A percentile compares a stretch with the other conserved stretches of the same genome.
Conservation (phyloP, 30 jellyfish, hydroid and myxozoan genomes). For the Chironex yamaguchii region DNA sequence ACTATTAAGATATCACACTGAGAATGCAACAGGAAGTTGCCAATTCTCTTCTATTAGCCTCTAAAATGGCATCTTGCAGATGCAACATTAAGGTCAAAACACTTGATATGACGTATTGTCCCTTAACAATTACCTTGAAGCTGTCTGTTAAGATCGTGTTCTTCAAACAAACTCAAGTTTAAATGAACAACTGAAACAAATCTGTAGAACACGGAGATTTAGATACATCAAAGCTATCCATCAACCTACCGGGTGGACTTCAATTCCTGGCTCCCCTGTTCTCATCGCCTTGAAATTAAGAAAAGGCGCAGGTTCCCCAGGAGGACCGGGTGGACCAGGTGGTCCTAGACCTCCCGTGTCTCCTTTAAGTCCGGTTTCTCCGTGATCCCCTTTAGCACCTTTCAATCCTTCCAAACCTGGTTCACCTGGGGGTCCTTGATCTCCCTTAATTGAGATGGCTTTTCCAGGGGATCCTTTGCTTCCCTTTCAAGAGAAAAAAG, state of each 20-base stretch:
- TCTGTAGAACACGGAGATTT: too few relatives aligned
- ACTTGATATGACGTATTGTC: too few relatives aligned
- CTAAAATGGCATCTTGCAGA: too few relatives aligned
- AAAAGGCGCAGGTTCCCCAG: not conserved
- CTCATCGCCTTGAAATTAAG: not conserved
- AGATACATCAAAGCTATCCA: too few relatives aligned
- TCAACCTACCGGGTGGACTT: not conserved
- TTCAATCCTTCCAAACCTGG: slow-evolving; percentile 48
- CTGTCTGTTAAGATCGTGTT: too few relatives aligned
- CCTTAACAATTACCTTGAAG: too few relatives aligned
- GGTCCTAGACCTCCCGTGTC: slow-evolving; percentile 25
- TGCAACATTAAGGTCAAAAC: too few relatives aligned
- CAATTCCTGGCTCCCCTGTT: not conserved
- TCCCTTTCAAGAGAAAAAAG: slow-evolving; percentile 24
- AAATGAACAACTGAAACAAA: too few relatives aligned
- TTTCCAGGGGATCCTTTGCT: slow-evolving; percentile 61
- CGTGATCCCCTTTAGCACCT: slow-evolving; percentile 16
- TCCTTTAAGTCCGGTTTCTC: slow-evolving; percentile 59
- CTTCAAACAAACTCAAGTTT: too few relatives aligned
- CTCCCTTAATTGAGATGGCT: slow-evolving; percentile 32
- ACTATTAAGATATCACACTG: too few relatives aligned
- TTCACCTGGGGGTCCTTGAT: slow-evolving; percentile 60
- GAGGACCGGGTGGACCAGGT: not conserved
- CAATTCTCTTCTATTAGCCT: too few relatives aligned
- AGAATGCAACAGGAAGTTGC: too few relatives aligned